Conservation (phyloP, 2,113 vertebrate genomes). For the Cochlearius cochlearius region DNA sequence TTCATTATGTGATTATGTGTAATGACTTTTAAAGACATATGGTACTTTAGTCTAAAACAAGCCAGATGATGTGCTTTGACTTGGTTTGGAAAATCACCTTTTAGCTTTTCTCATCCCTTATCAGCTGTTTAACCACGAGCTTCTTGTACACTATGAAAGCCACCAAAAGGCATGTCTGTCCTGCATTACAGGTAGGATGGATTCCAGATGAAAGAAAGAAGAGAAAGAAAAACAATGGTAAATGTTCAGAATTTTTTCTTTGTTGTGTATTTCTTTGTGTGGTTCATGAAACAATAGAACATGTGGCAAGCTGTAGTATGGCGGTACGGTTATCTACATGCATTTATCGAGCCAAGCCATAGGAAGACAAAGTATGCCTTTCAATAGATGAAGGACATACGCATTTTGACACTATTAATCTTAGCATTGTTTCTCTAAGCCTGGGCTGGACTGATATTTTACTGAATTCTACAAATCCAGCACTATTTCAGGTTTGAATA, state of each 20-base stretch:
- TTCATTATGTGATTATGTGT: background rate
- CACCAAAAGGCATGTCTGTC: background rate
- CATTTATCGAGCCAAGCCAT: background rate
- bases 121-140: background rate
- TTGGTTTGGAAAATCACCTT: background rate
- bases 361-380: background rate
- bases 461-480: background rate
- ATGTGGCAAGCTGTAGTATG: background rate
- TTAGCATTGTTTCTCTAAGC: background rate
- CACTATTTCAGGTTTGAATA: background rate
- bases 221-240: background rate
- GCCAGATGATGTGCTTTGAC: background rate
- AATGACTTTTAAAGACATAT: background rate
- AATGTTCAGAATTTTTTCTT: background rate
- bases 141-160: background rate
- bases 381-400: background rate
- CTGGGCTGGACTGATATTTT: background rate
- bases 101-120: background rate
- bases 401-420: background rate
- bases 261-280: background rate
- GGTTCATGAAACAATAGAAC: background rate
- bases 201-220: background rate
- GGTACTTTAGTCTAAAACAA: background rate
- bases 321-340: background rate
- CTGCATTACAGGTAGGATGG: background rate